Base-by-base conservation (phyloP, 2,888 invertebrate species). In the Nemotelus nigrinus region DNA sequence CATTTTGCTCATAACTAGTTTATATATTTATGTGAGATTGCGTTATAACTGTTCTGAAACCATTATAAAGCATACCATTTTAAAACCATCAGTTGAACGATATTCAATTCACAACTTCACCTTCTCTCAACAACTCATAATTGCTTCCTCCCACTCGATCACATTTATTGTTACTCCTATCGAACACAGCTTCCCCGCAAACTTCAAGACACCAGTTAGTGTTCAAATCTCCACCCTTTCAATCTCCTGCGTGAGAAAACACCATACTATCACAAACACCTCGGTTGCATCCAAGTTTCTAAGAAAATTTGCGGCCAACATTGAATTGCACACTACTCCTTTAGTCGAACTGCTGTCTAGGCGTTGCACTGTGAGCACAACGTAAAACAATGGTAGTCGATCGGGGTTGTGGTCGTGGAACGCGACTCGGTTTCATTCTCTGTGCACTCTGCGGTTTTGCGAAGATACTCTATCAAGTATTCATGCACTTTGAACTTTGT, bases 401-500 rank as follows among this genome's bases (percentile, higher is more conserved):
- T 10, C 44, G n/a, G 53, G 57, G 55, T 43, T 43, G 25, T 41
- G 44, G 43, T 8, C 25, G 25, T 25, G 25, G 25, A 25, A 25
- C 25, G 25, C 25, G 25, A 25, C 47, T 10, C 43, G 48, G 41
- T 48, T 48, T 47, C 63, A 74, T 48, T 57, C 63, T 48, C 25
- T 43, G 60, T 74, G 63, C 63, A 47, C 44, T 44, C 48, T 74
- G 74, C 63, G 74, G 74, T 74, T 74, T 74, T 74, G 25, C 47
- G 45, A 25, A 74, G 74, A 45, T 55, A 39, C 64, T 53, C 44
- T 53, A 77, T 77, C 72, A 77, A 77, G 65, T 45, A 77, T 77
- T 77, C 72, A 77, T 77, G 65, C 67, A 77, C 64, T 64, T 77
- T 72, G 64, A 72, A 72, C 64, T 77, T 77, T 68, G 65, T 44